These are phyloP conservation scores for Chironex yamaguchii DNA, from an alignment of 30 jellyfish, hydroid and myxozoan species.

Conservation along the genomic window DNA sequence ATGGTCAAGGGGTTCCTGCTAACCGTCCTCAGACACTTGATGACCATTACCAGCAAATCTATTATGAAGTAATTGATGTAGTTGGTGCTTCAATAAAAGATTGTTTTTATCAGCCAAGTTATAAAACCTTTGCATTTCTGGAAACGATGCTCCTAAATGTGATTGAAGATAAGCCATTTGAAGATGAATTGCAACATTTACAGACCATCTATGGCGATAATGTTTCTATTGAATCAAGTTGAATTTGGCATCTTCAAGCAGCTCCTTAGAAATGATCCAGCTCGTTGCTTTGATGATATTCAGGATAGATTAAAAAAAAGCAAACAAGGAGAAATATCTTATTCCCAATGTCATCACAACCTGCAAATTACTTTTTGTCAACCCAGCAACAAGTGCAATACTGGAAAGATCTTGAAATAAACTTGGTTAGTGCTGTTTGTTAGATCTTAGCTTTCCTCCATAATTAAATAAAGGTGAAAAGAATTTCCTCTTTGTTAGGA, in stretches of 20 bases:
- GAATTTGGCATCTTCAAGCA: neutral
- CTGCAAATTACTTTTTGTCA: too few relatives aligned
- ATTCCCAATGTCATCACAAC: too few relatives aligned
- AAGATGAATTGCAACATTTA: neutral
- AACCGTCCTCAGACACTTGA: constrained; percentile 14
- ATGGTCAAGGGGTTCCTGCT: constrained; percentile 20
- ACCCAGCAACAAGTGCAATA: too few relatives aligned
- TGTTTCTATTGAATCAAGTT: neutral
- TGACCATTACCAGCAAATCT: constrained; percentile 49
- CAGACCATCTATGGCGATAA: constrained; percentile 4
- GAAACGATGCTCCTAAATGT: constrained; percentile 42
- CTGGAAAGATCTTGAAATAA: too few relatives aligned
- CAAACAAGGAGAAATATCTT: too few relatives aligned
- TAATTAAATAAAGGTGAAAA: too few relatives aligned
- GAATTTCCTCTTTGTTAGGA: too few relatives aligned
- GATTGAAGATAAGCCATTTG: constrained; percentile 12
- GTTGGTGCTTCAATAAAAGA: constrained; percentile 40
- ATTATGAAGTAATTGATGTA: constrained; percentile 54
- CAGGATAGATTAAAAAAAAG: neutral
- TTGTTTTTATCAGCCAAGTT: constrained; percentile 51
- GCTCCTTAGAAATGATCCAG: neutral
- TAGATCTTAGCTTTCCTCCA: too few relatives aligned
- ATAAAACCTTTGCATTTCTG: constrained; percentile 18
- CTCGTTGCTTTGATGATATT: neutral
- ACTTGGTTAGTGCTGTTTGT: too few relatives aligned